Base-by-base conservation (phyloP, 2,113 vertebrate species). In the Peromyscus californicus region DNA sequence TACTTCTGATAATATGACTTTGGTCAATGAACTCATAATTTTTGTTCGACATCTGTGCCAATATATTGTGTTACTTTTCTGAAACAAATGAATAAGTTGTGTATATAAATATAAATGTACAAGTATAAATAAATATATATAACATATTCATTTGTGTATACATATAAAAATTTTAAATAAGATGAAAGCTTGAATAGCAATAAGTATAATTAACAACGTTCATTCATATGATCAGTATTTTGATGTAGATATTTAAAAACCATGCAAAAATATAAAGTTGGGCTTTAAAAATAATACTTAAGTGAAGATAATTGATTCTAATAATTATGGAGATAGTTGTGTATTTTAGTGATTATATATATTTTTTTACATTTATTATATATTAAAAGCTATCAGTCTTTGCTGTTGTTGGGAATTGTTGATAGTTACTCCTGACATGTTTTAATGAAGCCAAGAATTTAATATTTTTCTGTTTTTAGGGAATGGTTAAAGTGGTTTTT, bases 31-130 rank as follows among this genome's bases (percentile, higher is more conserved):
- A 3, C 67, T 94, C 39, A 69, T 87, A 65, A 79, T 63, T 95
- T 97, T 92, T 65, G 6, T 91, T 91, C 92, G 29, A 33, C 51
- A 82, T 42, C 86, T 86, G 72, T 85, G 36, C 74, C 80, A 61
- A 90, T 86, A 80, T 42, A 92, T 26, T 48, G 22, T 31, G 26
- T 70, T 39, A 75, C 5, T 84, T 85, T 92, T 83, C 36, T 96
- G n/a, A 89, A 83, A 78, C 59, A 90, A 70, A 45, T 63, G 13
- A 92, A 94, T 90, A 33, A 95, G 75, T 76, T 78, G 11, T 65
- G 19, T 93, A 9, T 92, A 36, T n/a, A n/a, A n/a, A n/a, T n/a
- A n/a, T n/a, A n/a, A n/a, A n/a, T n/a, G n/a, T n/a, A 29, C 16
- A 85, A 0, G 63, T 31, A 33, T 51, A 54, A 19, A 59, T 70